Evolutionary conservation across 92 coral and sea anemone species (phyloP), one percentile per base, ranked within the genome.

Genomic region (Zoanthus sociatus): DNA sequence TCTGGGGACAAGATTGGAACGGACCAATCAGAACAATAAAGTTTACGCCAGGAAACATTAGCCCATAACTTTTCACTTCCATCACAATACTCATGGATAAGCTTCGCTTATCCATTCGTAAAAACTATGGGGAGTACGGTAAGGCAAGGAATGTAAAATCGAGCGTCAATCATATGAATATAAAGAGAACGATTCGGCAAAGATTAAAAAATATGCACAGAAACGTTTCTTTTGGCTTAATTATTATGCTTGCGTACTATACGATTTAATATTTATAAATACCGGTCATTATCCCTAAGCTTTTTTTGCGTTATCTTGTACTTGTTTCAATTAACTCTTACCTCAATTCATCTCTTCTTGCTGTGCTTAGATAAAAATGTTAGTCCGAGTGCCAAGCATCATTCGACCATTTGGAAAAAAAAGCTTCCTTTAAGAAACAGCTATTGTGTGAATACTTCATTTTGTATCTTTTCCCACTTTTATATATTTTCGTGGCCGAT

Each of bases 391-490:
- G 74, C 74, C 74, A 20, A 69, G 74, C 42, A 18, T 69, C 74
- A 69, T 69, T 18, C 74, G 74, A 18, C 74, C 74, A 69, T 69
- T 18, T 69, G 74, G 42, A 69, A 7, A 69, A 3, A 69, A 69
- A 69, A 69, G 42, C 74, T 69, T 69, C 74, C 74, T 69, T 69
- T 69, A 26, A 69, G 74, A 69, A 18, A 69, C 74, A 69, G 74
- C 74, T 69, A 69, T 69, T 69, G 45, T 71, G 75, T 26, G 45
- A 71, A 71, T 32, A 69, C 74, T 69, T 68, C 73, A 68, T 68
- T 68, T 68, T 68, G 73, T 68, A 68, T 68, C 64, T 56, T 56
- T 56, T 56, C 64, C 64, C 17, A 56, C 64, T 56, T 56, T 56
- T 56, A 56, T 56, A 10, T 56, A 56, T 56, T 10, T 10, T 2